Base-by-base conservation (phyloP, 2,888 invertebrate genomes). In the Euplagia quadripunctaria region DNA sequence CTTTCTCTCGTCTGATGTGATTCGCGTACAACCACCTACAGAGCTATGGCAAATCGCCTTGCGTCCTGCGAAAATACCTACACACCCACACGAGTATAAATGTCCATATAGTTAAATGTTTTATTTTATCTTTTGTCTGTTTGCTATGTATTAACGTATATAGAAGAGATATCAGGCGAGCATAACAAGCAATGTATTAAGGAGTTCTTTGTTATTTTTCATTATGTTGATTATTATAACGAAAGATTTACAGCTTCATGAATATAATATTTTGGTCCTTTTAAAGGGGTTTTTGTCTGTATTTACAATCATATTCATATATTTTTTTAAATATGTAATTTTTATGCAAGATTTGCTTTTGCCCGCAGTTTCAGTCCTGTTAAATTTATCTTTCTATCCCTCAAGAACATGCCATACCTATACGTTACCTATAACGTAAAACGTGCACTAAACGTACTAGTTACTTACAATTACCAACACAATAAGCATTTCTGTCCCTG, bases 1-100 rank as follows among this genome's bases (percentile, higher is more conserved):
- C 93, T 88, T 93, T 92, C 95, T 95, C 95, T 95, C 94, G 91
- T 85, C 88, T 94, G 92, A 94, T 92, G 84, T 91, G 93, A 94
- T 94, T 95, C 94, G 95, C 95, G 91, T 93, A 92, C 90, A 82
- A 87, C 86, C 87, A 90, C 88, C 88, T 84, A 87, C 87, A 84
- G 84, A 86, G 82, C 84, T 80, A 80, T 89, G 85, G 91, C 92
- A 91, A 93, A 93, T 91, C 91, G 90, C 82, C 77, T 76, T 71
- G 80, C 85, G 88, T 92, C 92, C 91, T 91, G 88, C 86, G 85
- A 85, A 86, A 85, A 89, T 85, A 88, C 82, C 76, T 84, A 83
- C 85, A 79, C 80, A 78, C 84, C 76, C 85, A 79, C 83, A 84
- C 80, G 4, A 31, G 82, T 71, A 64, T 61, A 79, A 71, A 63